Evolutionary conservation across 2,797 vertebrate species (phyloP).

Genomic region (Rousettus madagascariensis): DNA sequence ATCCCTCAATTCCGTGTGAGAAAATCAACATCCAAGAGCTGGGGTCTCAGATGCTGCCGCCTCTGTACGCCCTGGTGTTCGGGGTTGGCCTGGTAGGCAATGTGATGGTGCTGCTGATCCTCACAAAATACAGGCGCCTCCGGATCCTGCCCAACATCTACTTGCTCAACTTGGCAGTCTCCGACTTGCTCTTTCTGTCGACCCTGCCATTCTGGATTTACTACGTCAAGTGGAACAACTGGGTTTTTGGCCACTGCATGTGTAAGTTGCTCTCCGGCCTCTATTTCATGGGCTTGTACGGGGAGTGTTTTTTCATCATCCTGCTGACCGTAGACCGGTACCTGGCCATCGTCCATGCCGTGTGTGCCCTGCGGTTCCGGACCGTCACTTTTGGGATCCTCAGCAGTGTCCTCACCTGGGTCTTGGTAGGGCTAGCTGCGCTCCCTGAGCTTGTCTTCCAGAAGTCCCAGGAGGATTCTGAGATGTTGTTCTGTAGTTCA

Average conservation of each 20-base stretch:
- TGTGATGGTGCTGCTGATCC: constrained; percentile 86
- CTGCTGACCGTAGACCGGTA: constrained; percentile 91
- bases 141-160: constrained; percentile 89
- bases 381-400: constrained; percentile 83
- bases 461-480: neutral
- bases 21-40: constrained; percentile 6
- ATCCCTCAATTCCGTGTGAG: neutral
- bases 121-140: constrained; percentile 80
- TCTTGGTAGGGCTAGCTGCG: constrained; percentile 81
- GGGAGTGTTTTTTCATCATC: constrained; percentile 88
- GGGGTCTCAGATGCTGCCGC: constrained; percentile 79
- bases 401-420: constrained; percentile 83
- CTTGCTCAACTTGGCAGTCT: constrained; percentile 88
- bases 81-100: constrained; percentile 87
- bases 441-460: constrained; percentile 86
- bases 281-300: constrained; percentile 86
- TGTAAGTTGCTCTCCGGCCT: constrained; percentile 85
- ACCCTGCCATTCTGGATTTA: constrained; percentile 88
- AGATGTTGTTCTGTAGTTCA: constrained; percentile 63
- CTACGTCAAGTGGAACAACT: constrained; percentile 75
- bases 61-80: constrained; percentile 86
- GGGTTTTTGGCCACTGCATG: constrained; percentile 86
- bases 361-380: constrained; percentile 84
- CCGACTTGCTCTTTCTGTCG: constrained; percentile 87
- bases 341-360: constrained; percentile 88